Percentiles rank a stretch among this genome's conserved stretches.
These are phyloP conservation scores for Chaetophractus vellerosus DNA, from an alignment of 2,797 vertebrate genomes.

Conservation along the genomic window DNA sequence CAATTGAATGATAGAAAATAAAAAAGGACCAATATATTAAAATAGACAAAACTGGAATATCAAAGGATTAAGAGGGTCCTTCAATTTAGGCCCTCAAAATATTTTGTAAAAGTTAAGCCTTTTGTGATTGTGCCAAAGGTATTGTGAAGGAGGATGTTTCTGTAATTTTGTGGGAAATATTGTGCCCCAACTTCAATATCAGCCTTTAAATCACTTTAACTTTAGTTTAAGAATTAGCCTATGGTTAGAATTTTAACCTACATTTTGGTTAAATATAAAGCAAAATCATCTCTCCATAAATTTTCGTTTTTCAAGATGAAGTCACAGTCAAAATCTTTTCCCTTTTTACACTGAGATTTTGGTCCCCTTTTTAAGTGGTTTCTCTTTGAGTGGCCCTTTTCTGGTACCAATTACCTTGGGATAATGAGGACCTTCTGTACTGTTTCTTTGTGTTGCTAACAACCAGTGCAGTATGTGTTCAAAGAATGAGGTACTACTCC, in stretches of 20 bases:
- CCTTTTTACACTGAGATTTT: neutral
- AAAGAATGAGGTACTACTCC: neutral
- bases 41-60: neutral
- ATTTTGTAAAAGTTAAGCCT: constrained; percentile 23
- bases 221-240: neutral
- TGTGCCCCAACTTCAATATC: neutral
- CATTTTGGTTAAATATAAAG: neutral
- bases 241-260: constrained; percentile 1
- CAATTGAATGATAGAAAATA: neutral
- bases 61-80: neutral
- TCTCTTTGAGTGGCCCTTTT: neutral
- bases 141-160: neutral
- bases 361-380: neutral
- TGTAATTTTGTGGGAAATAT: neutral
- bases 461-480: too few relatives aligned
- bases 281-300: neutral
- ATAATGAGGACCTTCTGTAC: neutral
- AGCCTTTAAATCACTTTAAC: constrained; percentile 7
- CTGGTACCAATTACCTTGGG: neutral
- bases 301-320: constrained; percentile 20
- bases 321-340: neutral
- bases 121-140: neutral
- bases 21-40: neutral
- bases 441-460: neutral
- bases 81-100: neutral